These are phyloP conservation scores for Pygathrix nemaeus DNA, from an alignment of 2,113 vertebrate genomes.

Conservation along the genomic window DNA sequence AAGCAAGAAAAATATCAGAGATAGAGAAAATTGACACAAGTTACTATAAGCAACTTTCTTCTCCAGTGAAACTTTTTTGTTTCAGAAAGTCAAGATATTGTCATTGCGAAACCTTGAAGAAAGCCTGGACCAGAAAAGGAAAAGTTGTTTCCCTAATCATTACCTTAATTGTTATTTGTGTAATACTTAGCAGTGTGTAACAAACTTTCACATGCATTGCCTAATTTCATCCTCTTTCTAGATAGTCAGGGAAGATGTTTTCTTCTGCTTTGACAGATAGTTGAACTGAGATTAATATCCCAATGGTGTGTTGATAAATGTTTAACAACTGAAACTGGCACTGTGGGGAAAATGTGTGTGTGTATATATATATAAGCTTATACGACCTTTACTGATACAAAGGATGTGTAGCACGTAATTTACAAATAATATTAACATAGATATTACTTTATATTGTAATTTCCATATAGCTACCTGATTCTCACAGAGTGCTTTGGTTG, in stretches of 20 bases:
- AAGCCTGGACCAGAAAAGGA: neutral
- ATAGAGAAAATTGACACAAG: neutral
- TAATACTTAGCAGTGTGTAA: neutral
- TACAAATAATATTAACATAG: neutral
- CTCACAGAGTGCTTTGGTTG: neutral
- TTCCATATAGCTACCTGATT: neutral
- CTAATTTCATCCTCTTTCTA: neutral
- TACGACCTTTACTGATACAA: neutral
- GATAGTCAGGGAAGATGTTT: neutral
- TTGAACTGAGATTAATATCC: neutral
- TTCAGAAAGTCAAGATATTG: neutral
- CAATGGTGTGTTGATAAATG: neutral
- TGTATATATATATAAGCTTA: neutral
- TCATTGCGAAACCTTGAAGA: neutral
- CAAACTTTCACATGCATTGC: neutral
- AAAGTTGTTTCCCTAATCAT: neutral
- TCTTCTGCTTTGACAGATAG: neutral
- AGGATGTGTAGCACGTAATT: neutral
- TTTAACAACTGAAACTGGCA: neutral
- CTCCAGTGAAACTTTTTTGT: neutral
- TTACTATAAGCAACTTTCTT: neutral
- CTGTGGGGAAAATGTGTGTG: neutral
- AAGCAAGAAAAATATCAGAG: conserved; percentile 30
- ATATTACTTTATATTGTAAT: neutral
- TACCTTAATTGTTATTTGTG: neutral